Percentiles rank a stretch among this genome's conserved stretches.
phyloP scores from a whole-genome alignment of 2,888 invertebrate genomes.

The Habrosyne pyritoides region DNA sequence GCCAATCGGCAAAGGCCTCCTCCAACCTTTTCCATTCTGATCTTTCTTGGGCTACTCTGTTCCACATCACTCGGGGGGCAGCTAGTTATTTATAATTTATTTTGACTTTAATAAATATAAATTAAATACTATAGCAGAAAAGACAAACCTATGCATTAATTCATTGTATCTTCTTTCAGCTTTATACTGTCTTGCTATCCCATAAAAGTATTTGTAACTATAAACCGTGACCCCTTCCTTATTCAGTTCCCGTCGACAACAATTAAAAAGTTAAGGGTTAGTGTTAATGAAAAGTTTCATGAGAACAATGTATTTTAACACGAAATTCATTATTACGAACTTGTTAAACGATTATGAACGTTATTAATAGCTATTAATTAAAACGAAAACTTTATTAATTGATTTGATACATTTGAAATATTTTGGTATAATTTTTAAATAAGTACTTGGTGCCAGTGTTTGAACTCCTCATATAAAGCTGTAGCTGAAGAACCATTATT shows the following conservation, averaged over 20 bases:
- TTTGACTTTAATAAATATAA: too few species aligned
- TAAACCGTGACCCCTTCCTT: neutral
- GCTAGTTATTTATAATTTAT: too few species aligned
- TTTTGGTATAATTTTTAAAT: neutral
- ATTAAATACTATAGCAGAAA: too few species aligned
- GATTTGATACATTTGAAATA: neutral
- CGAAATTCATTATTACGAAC: neutral
- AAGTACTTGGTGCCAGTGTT: too few species aligned
- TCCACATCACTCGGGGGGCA: too few species aligned
- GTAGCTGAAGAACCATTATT: too few species aligned
- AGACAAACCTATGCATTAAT: too few species aligned
- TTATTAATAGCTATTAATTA: neutral
- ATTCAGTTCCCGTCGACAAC: neutral
- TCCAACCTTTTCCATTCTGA: too few species aligned
- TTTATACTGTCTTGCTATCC: neutral
- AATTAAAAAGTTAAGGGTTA: neutral
- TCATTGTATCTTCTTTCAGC: too few species aligned
- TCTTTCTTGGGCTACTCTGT: too few species aligned
- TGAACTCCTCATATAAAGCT: too few species aligned
- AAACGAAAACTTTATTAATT: neutral
- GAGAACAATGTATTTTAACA: neutral
- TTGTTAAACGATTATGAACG: neutral
- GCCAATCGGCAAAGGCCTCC: too few species aligned
- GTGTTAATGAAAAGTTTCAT: neutral
- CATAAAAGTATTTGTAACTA: neutral